phyloP scores from a whole-genome alignment of 1,140 invertebrate genomes.

The Myzus persicae region DNA sequence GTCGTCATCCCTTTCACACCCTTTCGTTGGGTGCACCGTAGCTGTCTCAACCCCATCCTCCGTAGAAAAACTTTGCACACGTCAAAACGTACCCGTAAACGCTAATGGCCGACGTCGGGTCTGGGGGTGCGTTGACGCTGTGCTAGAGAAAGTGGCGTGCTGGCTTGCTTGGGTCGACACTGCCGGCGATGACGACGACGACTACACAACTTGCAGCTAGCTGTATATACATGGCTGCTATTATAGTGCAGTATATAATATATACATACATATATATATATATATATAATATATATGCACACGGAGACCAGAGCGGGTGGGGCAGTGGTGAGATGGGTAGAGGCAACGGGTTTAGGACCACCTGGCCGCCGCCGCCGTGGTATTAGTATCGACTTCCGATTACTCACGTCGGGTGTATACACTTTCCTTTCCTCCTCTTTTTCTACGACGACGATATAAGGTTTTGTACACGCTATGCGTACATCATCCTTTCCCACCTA shows the following conservation, averaged over 20 bases:
- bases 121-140: background rate
- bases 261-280: too few species aligned
- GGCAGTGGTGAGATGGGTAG: background rate
- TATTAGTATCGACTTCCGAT: conserved; percentile 57
- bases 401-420: conserved; percentile 39
- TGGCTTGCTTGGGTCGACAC: background rate
- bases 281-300: background rate
- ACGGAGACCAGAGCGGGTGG: background rate
- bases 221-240: background rate
- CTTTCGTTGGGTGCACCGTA: background rate
- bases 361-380: conserved; percentile 32
- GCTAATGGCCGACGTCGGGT: background rate
- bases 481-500: background rate
- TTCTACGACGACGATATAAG: too few species aligned
- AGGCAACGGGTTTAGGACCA: conserved; percentile 34
- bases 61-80: background rate
- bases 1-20: background rate
- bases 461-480: background rate
- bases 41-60: background rate
- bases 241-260: background rate
- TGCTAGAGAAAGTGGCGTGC: background rate
- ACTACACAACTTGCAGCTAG: background rate
- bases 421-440: background rate
- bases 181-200: background rate
- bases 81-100: conserved; percentile 18